Evolutionary conservation across 1,140 invertebrate species (phyloP).

Genomic region (Bombus picipes): DNA sequence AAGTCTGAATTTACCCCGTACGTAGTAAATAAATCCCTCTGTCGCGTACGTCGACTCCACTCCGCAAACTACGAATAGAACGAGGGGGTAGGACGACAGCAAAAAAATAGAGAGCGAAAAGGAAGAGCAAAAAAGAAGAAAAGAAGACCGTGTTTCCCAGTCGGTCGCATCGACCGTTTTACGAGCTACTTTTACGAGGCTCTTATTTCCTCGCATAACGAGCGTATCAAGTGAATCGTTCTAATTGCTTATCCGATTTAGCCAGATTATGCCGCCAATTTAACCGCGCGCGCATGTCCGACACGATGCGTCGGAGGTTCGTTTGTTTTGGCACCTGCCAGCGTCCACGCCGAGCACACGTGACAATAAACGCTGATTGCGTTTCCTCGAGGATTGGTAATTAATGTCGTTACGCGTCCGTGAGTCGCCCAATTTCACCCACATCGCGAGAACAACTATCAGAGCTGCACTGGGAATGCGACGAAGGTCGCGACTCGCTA

Average conservation of each 20-base stretch:
- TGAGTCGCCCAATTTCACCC: slow-evolving; percentile 42
- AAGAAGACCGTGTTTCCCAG: background rate
- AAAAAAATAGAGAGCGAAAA: background rate
- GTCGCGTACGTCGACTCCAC: background rate
- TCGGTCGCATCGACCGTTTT: background rate
- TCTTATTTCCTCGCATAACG: slow-evolving; percentile 21
- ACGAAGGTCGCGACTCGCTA: background rate
- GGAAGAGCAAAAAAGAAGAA: background rate
- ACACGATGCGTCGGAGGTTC: background rate
- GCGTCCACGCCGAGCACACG: background rate
- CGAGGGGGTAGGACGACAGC: too few species aligned
- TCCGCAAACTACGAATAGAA: background rate
- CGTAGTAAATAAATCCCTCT: slow-evolving; percentile 30
- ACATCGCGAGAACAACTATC: background rate
- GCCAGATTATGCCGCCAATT: slow-evolving; percentile 54
- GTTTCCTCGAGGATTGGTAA: slow-evolving; percentile 54
- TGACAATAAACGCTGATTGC: slow-evolving; percentile 42
- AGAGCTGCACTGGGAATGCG: background rate
- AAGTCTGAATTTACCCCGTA: background rate
- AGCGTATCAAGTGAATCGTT: slow-evolving; percentile 41
- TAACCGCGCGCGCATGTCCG: background rate
- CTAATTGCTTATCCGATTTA: slow-evolving; percentile 56
- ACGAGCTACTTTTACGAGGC: background rate
- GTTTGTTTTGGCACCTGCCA: slow-evolving; percentile 42
- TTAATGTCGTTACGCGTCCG: slow-evolving; percentile 44